Conservation (phyloP, 2,797 vertebrate species). For the Rhincodon typus region DNA sequence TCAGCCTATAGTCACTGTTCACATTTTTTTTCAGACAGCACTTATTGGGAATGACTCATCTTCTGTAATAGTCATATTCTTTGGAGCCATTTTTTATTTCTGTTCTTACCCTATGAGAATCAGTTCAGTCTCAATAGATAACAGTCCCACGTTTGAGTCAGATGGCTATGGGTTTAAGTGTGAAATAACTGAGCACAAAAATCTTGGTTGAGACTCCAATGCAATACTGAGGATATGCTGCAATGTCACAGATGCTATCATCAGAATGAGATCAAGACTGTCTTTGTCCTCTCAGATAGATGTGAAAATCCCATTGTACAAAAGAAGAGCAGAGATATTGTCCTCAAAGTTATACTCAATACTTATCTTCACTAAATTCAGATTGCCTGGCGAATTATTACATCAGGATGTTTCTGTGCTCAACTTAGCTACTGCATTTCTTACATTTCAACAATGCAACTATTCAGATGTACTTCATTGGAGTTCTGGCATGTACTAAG, state of each 20-base stretch:
- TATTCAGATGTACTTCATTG: too few species aligned
- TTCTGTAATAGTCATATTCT: too few species aligned
- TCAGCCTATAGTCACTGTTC: too few species aligned
- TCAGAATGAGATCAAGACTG: background rate
- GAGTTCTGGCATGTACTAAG: background rate
- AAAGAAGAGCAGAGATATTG: background rate
- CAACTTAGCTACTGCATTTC: background rate
- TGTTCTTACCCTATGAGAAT: background rate
- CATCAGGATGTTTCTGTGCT: background rate
- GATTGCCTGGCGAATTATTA: background rate
- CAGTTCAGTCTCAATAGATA: too few species aligned
- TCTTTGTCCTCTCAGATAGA: background rate
- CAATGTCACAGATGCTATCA: background rate
- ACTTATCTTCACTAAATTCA: background rate
- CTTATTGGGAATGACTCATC: too few species aligned
- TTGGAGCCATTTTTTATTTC: background rate
- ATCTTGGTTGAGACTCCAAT: background rate
- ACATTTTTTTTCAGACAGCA: too few species aligned
- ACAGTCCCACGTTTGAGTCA: background rate
- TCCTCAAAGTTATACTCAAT: background rate
- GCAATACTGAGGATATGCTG: background rate
- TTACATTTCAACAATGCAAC: background rate
- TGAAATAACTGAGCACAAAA: background rate
- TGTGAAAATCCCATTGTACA: background rate
- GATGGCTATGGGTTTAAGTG: background rate